Evolutionary conservation across 2,888 invertebrate genomes (phyloP), one percentile per base, ranked within the genome.

Genomic region (Drosophila fungiperda): DNA sequence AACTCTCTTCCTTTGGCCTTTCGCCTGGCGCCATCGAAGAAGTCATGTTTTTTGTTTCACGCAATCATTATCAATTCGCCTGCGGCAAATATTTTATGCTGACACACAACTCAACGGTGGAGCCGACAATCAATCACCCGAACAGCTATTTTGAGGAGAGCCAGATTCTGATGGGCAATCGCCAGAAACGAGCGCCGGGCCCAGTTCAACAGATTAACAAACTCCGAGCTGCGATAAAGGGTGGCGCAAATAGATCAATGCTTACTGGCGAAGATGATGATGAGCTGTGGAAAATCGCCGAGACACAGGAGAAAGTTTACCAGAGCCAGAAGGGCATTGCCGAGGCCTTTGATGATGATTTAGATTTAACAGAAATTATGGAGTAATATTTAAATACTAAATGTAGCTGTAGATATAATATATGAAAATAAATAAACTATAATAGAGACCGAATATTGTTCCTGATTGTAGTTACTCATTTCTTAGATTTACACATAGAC

Each of bases 71-170:
- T 91, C 97, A 97, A 93, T 94, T 98, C 73, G 98, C 99, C 0
- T 99, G 99, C 93, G 96, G 96, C 49, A 96, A 96, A 91, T 98
- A 97, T 92, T 98, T 97, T 93, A 96, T 97, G 94, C 93, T 95
- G 59, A 94, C 94, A 0, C 97, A 97, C 78, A 95, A 95, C 81
- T 93, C 94, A 7, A 94, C 94, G n/a, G 90, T 95, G 17, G 95
- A 95, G 45, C 94, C 95, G 48, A 95, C 95, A 3, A 96, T 98
- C 45, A 95, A 96, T 91, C 99, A 99, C 94, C 99, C 99, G 0
- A 99, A 99, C 93, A 96, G 97, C 80, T 99, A 96, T 93, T 99
- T 97, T 93, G 95, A 96, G 85, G 97, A 97, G 90, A 97, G 97
- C 89, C 95, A 95, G 82, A 95, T 94, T 80, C 84, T 95, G 11